Conservation (phyloP, 2,113 vertebrate genomes). For the Emydocephalus ijimae region DNA sequence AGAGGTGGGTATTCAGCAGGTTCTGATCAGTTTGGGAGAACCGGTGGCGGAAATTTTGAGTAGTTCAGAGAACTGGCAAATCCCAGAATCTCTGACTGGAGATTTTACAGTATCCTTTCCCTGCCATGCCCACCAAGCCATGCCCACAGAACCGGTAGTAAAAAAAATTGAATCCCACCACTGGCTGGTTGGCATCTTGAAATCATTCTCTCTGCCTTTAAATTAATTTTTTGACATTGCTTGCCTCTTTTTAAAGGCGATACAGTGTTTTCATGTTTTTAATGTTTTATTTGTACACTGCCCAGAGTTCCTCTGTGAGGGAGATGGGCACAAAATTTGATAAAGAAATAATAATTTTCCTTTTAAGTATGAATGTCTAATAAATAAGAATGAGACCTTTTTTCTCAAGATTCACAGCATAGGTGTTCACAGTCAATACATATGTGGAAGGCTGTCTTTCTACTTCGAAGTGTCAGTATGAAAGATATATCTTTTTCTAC, state of each 20-base stretch:
- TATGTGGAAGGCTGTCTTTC: not conserved
- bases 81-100: no score
- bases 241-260: not conserved
- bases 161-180: no score
- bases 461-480: rapidly evolving
- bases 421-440: not conserved
- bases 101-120: no score
- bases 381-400: not conserved
- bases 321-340: not conserved
- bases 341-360: not conserved
- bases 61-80: no score
- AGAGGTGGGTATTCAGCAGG: no score
- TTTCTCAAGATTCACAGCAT: not conserved
- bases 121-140: no score
- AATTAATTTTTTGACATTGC: not conserved
- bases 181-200: not conserved
- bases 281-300: not conserved
- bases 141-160: no score
- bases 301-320: not conserved
- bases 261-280: not conserved
- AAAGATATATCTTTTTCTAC: not conserved
- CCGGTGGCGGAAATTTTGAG: no score
- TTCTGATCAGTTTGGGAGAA: no score
- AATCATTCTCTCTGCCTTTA: not conserved
- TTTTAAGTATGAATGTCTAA: not conserved